phyloP scores from a whole-genome alignment of 1,140 invertebrate genomes.

The Rhyacophila brunnea region DNA sequence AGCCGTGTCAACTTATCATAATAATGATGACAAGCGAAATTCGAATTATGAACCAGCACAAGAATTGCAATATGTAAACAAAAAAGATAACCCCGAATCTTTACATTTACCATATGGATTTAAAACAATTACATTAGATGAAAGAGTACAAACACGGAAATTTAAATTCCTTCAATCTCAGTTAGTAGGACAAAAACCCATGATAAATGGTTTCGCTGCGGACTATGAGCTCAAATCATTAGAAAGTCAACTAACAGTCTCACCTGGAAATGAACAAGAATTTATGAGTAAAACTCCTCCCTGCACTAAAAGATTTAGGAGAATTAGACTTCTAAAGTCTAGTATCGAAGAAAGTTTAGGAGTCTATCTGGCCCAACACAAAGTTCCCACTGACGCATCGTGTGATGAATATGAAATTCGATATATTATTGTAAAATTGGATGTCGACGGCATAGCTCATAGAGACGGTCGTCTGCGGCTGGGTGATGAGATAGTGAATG shows the following conservation, averaged over 20 bases:
- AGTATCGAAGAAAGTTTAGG: constrained; percentile 67
- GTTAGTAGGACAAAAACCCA: constrained; percentile 38
- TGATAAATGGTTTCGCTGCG: constrained; percentile 10
- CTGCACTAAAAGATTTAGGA: constrained; percentile 56
- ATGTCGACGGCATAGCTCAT: constrained; percentile 76
- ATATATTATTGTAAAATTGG: constrained; percentile 80
- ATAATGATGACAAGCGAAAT: background rate
- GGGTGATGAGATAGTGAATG: constrained; percentile 84
- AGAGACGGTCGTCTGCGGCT: constrained; percentile 78
- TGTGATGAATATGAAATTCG: constrained; percentile 62
- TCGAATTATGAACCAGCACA: background rate
- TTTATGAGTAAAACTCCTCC: constrained; percentile 47
- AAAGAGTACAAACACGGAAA: constrained; percentile 54
- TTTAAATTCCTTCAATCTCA: constrained; percentile 51
- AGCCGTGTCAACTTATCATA: background rate
- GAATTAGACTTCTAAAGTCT: constrained; percentile 58
- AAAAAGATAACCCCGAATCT: constrained; percentile 19
- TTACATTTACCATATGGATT: constrained; percentile 50
- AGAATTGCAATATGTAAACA: background rate
- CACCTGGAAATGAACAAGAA: constrained; percentile 39
- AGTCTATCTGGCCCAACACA: constrained; percentile 67
- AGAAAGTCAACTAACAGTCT: constrained; percentile 25
- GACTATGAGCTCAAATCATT: constrained; percentile 27
- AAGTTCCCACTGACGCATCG: constrained; percentile 51
- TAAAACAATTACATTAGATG: constrained; percentile 53